These are phyloP conservation scores for Cepaea nemoralis DNA, from an alignment of 1,140 invertebrate species.

Conservation along the genomic window DNA sequence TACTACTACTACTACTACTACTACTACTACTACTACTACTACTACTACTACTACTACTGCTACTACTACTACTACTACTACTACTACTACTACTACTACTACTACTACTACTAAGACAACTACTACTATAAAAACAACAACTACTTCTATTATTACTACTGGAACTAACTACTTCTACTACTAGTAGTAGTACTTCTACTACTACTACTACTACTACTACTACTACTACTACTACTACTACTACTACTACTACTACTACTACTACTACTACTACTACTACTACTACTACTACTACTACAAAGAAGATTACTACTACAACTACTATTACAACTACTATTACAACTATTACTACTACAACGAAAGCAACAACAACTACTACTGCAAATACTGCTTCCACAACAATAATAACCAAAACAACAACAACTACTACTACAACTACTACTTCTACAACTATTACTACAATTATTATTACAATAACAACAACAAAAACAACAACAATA, in stretches of 20 bases:
- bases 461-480: too few relatives aligned
- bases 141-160: conserved; percentile 18
- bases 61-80: not conserved
- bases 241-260: not conserved
- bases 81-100: not conserved
- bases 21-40: conserved; percentile 23
- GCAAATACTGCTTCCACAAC: too few relatives aligned
- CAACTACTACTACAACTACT: too few relatives aligned
- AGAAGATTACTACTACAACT: too few relatives aligned
- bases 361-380: too few relatives aligned
- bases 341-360: too few relatives aligned
- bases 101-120: conserved; percentile 3
- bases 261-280: not conserved
- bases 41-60: not conserved
- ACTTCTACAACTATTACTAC: too few relatives aligned
- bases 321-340: too few relatives aligned
- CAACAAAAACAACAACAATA: too few relatives aligned
- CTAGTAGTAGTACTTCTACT: conserved; percentile 5
- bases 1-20: not conserved
- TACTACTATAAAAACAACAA: not conserved
- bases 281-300: not conserved
- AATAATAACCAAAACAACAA: too few relatives aligned
- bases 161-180: not conserved
- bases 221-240: not conserved
- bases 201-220: not conserved